phyloP scores from a whole-genome alignment of 2,113 vertebrate species.

The Loxodonta africana region DNA sequence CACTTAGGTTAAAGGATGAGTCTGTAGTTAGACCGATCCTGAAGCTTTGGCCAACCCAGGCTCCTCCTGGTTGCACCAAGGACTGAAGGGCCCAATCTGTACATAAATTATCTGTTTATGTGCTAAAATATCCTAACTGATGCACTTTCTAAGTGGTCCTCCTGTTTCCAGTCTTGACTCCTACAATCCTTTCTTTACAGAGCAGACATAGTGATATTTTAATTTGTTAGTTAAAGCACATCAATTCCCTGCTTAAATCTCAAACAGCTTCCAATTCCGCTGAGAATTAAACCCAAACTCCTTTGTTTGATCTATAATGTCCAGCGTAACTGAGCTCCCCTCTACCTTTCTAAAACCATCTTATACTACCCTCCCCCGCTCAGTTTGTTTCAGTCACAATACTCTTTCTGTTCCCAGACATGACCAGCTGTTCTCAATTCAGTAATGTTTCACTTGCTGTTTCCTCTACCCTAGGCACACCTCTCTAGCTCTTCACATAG shows the following conservation, averaged over 20 bases:
- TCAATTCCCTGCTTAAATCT: neutral
- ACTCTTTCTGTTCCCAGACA: neutral
- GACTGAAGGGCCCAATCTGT: neutral
- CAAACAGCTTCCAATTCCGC: neutral
- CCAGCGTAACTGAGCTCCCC: neutral
- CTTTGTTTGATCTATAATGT: neutral
- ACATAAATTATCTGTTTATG: neutral
- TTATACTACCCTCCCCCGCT: neutral
- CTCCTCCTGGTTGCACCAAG: neutral
- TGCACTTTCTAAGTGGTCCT: neutral
- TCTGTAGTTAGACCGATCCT: neutral
- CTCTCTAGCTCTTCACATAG: neutral
- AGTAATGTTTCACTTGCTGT: neutral
- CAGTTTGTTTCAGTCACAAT: neutral
- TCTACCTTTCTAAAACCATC: neutral
- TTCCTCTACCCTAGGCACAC: neutral
- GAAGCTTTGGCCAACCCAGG: neutral
- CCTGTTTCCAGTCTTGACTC: conserved; percentile 7
- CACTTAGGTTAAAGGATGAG: neutral
- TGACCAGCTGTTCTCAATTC: neutral
- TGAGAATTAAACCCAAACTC: neutral
- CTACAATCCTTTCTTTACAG: conserved; percentile 29
- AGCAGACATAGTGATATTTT: neutral
- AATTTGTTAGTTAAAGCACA: conserved; percentile 46
- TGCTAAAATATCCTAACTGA: neutral